These are phyloP conservation scores for Chunga burmeisteri DNA, from an alignment of 2,113 vertebrate species.

Conservation along the genomic window DNA sequence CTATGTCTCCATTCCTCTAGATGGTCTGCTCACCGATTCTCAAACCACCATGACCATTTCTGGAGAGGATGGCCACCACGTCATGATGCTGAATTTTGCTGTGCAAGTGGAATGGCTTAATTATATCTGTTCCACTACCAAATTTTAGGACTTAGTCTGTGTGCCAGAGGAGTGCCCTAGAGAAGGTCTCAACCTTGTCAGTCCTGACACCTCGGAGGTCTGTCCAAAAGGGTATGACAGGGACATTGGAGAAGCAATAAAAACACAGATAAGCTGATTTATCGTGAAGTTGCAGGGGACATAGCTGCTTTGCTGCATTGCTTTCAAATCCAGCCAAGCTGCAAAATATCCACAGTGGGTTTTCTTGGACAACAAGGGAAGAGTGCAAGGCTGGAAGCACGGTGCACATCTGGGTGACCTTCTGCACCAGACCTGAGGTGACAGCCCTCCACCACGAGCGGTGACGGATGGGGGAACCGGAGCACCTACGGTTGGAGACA, in stretches of 20 bases:
- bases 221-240: not conserved
- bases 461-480: not conserved
- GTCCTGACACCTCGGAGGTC: not conserved
- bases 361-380: not conserved
- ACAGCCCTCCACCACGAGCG: not conserved
- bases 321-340: not conserved
- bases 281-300: not conserved
- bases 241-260: not conserved
- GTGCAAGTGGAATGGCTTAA: not conserved
- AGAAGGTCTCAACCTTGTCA: not conserved
- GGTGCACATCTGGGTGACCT: not conserved
- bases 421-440: not conserved
- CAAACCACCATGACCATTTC: not conserved
- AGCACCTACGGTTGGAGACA: not conserved
- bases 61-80: not conserved
- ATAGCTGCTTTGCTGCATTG: not conserved
- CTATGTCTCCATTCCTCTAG: not conserved
- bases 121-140: not conserved
- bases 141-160: not conserved
- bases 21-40: not conserved
- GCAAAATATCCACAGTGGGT: not conserved
- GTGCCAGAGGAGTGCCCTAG: not conserved
- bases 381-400: not conserved
- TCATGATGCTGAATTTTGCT: not conserved
- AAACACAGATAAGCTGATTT: not conserved